A percentile compares a stretch with the other conserved stretches of the same genome.
Conservation (phyloP, 2,888 invertebrate species). For the Clunio marinus region DNA sequence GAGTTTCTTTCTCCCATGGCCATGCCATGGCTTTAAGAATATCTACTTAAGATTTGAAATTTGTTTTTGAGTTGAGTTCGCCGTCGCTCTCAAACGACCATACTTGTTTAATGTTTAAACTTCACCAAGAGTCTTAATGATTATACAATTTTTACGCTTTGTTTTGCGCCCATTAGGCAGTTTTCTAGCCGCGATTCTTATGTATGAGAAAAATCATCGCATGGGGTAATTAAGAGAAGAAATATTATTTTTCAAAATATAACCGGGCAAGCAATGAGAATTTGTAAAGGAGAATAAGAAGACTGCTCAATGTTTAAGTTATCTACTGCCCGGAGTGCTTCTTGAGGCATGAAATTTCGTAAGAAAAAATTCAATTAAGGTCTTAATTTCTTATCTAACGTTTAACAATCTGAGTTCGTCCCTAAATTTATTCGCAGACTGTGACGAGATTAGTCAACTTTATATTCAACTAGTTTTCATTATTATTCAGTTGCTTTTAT, state of each 20-base stretch:
- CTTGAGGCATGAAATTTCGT: constrained; percentile 13
- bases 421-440: neutral
- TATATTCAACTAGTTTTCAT: neutral
- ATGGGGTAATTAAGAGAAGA: constrained; percentile 24
- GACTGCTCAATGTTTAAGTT: constrained; percentile 6
- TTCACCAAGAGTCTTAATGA: neutral
- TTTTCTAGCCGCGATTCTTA: neutral
- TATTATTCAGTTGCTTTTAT: too few species aligned
- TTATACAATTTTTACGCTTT: constrained; percentile 23
- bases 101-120: neutral
- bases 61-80: neutral
- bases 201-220: constrained; percentile 21
- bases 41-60: too few species aligned
- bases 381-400: constrained; percentile 7
- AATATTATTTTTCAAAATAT: constrained; percentile 19
- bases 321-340: neutral
- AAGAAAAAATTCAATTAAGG: constrained; percentile 21
- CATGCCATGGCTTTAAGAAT: neutral
- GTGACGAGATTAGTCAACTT: neutral
- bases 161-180: constrained; percentile 21
- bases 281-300: neutral
- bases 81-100: neutral
- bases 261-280: neutral
- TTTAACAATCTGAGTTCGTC: neutral
- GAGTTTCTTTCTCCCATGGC: neutral